Base-by-base conservation (phyloP, 2,888 invertebrate species). In the Leucophenga montana region DNA sequence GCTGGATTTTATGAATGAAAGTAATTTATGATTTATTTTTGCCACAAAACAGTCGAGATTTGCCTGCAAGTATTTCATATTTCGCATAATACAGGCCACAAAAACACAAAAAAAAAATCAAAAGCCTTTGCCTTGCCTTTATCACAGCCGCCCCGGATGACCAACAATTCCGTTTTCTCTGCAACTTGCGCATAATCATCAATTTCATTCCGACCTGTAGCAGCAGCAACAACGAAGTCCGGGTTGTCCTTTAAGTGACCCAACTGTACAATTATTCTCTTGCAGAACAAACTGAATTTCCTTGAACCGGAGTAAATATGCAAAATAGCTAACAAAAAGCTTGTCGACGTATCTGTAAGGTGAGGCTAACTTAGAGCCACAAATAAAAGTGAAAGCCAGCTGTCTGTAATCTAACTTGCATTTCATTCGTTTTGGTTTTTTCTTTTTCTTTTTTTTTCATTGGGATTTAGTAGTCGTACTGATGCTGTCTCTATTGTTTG, bases 351-450 rank as follows among this genome's bases (percentile, higher is more conserved):
- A 39, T 39, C 39, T 39, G 8, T 5, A 8, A 39, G 39, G 39
- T 39, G 8, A 11, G 39, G 11, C 39, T 39, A 39, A 11, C 14
- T 50, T 8, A 16, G 50, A 4, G 59, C 16, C 14, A 48, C 62
- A 64, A 64, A 64, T 64, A 64, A 64, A 64, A 64, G 62, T 64
- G 48, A 64, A 64, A 64, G 20, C 62, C 48, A 48, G 46, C 62
- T 64, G 62, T 64, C 62, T 64, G 48, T 46, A 46, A 64, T 64
- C n/a, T 48, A 22, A 44, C 14, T 64, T 22, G 14, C 8, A 39
- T 39, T 39, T 39, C 11, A 39, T 39, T 39, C 44, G 31, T 20
- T 39, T 39, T 13, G 8, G 2, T 53, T 61, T 61, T 18, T 8
- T 13, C n/a, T n/a, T n/a, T 59, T 33, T n/a, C 1, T 59, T 14